Evolutionary conservation across 2,888 invertebrate genomes (phyloP), one percentile per base, ranked within the genome.

Genomic region (Chrysolina haemoptera): DNA sequence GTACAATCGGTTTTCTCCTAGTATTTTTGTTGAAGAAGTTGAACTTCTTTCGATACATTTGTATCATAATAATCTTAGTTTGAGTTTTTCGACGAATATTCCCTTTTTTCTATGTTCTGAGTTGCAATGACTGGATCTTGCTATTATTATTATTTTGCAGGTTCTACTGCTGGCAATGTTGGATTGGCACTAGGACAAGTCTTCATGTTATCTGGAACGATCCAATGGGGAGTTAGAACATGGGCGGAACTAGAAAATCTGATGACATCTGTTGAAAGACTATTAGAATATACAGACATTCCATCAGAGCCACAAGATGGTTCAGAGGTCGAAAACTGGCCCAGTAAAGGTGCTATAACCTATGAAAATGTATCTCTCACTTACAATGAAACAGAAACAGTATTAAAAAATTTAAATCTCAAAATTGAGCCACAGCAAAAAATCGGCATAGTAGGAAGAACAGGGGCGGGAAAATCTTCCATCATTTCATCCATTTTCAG

Each of bases 181-280:
- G 83, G 82, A 43, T 86, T 95, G 71, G 94, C 94, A 16, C 93
- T 95, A 67, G 94, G 94, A 0, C 94, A 95, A 85, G 93, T 94
- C 14, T 93, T 95, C 87, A 91, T 92, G 0, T 89, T 95, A 73
- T 94, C 94, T 0, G 94, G 94, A 14, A 87, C 88, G 86, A 79
- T 91, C 80, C 91, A 91, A 83, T 91, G 91, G 90, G 90, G 89
- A 6, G 89, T 92, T 40, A 90, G 97, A 1, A 97, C 97, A 87
- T 96, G 96, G 81, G 95, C 97, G 0, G 97, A 97, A 86, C 86
- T 87, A 12, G 87, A 88, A 86, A 96, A 95, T 84, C 94, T 93
- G 81, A 95, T 96, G 95, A 96, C 95, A 3, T 94, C 95, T 11
- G 97, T 98, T 0, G 98, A 98, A 88, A 91, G 97, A 86, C 90